Percentiles rank a stretch among this genome's conserved stretches.
These are phyloP conservation scores for Nyctalus aviator DNA, from an alignment of 2,797 vertebrate genomes.

Conservation along the genomic window DNA sequence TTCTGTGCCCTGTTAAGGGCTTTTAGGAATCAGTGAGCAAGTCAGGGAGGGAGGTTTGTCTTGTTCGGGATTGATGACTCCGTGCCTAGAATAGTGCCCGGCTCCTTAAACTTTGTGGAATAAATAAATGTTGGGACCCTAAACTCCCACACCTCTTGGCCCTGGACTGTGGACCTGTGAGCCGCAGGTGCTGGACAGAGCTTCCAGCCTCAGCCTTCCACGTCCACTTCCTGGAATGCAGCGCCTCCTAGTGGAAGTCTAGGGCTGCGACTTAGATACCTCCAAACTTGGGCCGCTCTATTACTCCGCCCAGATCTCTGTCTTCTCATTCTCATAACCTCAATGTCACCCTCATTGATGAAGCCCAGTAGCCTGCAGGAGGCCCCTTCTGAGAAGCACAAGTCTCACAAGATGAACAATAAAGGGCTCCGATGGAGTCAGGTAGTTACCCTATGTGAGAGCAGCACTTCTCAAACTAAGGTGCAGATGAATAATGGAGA, in stretches of 20 bases:
- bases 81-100: neutral
- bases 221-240: neutral
- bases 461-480: neutral
- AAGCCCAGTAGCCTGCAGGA: neutral
- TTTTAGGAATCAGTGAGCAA: neutral
- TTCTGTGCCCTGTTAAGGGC: neutral
- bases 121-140: neutral
- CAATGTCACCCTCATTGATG: neutral
- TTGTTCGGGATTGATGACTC: neutral
- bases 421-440: neutral
- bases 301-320: neutral
- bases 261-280: neutral
- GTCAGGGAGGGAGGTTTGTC: neutral
- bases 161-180: neutral
- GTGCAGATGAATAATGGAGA: neutral
- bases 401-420: neutral
- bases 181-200: neutral
- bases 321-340: neutral
- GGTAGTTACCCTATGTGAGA: neutral
- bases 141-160: neutral
- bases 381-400: neutral
- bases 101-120: conserved; percentile 17
- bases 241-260: conserved; percentile 60
- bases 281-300: neutral
- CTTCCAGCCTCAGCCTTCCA: neutral